Base-by-base conservation (phyloP, 2,797 vertebrate genomes). In the Galagoides demidoff region DNA sequence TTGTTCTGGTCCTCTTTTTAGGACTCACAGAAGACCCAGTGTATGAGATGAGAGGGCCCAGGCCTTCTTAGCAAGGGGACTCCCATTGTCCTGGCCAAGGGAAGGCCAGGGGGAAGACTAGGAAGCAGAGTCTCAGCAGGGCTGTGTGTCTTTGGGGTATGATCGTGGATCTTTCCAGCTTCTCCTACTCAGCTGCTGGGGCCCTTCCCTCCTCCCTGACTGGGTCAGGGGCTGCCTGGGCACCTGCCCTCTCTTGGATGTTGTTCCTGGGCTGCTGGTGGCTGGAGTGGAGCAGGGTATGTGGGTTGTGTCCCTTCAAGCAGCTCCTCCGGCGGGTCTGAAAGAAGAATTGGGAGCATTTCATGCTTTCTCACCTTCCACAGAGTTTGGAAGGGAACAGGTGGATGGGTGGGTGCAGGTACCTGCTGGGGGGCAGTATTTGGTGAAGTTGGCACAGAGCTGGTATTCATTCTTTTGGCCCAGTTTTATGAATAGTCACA, bases 401-500 rank as follows among this genome's bases (percentile, higher is more conserved):
- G 52, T 23, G 49, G 27, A 70, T 55, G n/a, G 68, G 61, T 27
- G 39, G 79, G 19, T 10, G 17, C 2, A 45, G 92, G 63, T 79
- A 43, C 19, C 83, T 52, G 25, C 7, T 19, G 7, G 27, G 68
- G 19, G 31, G 77, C 63, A 55, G 43, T 7, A 9, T 22, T 43
- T 27, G 49, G 49, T 85, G 81, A 63, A 59, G 27, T n/a, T 76
- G 77, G 87, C 89, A 13, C 43, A 66, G 78, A 55, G 8, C 73
- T 79, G 85, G 55, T 25, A 31, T 55, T 59, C 29, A 43, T 11
- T 34, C 45, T 90, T 64, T 29, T 73, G 64, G 71, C 2, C 52
- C 19, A 4, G 55, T 97, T 96, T 97, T 93, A 97, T 52, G 78
- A 86, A 57, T 22, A 19, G 39, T 34, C 84, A 1, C 95, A 88